These are phyloP conservation scores for Rhinopithecus roxellana DNA, from an alignment of 2,113 vertebrate species.

Conservation along the genomic window DNA sequence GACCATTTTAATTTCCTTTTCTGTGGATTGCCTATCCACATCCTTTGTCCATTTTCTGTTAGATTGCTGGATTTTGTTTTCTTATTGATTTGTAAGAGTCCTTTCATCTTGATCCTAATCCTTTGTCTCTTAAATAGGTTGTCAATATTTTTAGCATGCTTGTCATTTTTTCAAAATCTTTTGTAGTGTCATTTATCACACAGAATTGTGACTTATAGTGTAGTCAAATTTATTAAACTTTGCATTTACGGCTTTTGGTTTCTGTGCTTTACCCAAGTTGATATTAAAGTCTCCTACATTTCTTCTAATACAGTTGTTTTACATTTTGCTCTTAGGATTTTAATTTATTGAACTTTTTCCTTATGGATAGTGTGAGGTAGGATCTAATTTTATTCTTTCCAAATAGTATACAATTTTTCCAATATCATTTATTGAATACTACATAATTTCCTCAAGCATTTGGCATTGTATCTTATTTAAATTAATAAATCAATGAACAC, in stretches of 20 bases:
- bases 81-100: not conserved
- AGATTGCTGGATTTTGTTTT: not conserved
- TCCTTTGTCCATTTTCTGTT: not conserved
- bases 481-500: not conserved
- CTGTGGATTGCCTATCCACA: not conserved
- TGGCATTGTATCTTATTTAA: not conserved
- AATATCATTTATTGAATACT: not conserved
- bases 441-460: not conserved
- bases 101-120: not conserved
- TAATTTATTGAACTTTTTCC: not conserved
- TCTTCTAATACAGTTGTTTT: not conserved
- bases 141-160: not conserved
- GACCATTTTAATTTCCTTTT: not conserved
- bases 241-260: not conserved
- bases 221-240: not conserved
- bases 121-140: not conserved
- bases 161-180: not conserved
- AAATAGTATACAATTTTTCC: not conserved
- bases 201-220: not conserved
- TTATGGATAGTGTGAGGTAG: not conserved
- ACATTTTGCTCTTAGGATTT: slow-evolving; percentile 5
- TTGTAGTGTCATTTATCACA: not conserved
- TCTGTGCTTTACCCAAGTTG: not conserved
- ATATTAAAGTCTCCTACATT: not conserved
- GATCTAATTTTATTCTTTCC: slow-evolving; percentile 9